phyloP scores from a whole-genome alignment of 2,113 vertebrate genomes.

The Puntigrus tetrazona region DNA sequence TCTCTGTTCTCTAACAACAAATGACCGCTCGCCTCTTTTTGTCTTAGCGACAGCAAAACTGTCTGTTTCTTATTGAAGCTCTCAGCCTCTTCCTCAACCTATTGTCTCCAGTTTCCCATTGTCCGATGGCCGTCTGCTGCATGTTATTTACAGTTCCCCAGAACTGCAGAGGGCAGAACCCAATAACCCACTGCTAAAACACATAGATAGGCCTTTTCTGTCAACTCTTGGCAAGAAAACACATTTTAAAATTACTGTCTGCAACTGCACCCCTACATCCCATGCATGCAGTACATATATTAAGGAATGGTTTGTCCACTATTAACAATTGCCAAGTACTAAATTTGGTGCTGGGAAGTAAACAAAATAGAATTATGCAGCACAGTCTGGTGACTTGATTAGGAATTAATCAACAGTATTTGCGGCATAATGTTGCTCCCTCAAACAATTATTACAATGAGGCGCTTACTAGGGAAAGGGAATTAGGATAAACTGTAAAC shows the following conservation, averaged over 20 bases:
- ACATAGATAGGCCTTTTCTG: too few species aligned
- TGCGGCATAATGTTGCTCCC: neutral
- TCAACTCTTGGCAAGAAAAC: conserved; percentile 3
- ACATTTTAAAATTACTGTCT: neutral
- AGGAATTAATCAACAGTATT: neutral
- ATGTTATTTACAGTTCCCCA: conserved; percentile 46
- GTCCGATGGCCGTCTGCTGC: conserved; percentile 28
- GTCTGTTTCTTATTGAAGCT: conserved; percentile 53
- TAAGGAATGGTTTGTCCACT: neutral
- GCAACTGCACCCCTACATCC: neutral
- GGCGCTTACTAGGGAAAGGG: neutral
- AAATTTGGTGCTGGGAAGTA: neutral
- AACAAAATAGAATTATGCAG: neutral
- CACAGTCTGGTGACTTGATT: neutral
- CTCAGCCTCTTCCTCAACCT: conserved; percentile 34
- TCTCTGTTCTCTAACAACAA: conserved; percentile 54
- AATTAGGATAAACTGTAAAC: neutral
- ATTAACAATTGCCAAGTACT: neutral
- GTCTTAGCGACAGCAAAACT: conserved; percentile 53
- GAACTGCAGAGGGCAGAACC: conserved; percentile 27
- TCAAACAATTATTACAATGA: neutral
- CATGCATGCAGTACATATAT: neutral
- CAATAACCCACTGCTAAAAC: conserved; percentile 16
- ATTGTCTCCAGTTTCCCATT: conserved; percentile 50
- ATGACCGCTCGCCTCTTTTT: conserved; percentile 54